Evolutionary conservation across 2,888 invertebrate genomes (phyloP).

Genomic region (Steromphala cineraria): DNA sequence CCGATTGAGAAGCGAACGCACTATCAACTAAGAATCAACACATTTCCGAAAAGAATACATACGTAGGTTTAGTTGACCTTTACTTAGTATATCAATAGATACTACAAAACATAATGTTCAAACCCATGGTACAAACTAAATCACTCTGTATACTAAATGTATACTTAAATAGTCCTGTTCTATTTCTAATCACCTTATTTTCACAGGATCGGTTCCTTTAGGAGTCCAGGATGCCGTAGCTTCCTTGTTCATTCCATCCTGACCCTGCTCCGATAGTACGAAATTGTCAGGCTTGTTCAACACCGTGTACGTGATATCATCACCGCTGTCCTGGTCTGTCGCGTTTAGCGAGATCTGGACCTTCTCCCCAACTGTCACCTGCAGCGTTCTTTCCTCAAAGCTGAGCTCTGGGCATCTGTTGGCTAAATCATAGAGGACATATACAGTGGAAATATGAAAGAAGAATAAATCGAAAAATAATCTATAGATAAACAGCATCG

Average conservation of each 20-base stretch:
- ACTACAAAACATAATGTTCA: too few species aligned
- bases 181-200: conserved; percentile 12
- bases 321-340: conserved; percentile 20
- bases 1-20: too few species aligned
- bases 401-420: conserved; percentile 17
- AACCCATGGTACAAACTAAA: too few species aligned
- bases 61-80: too few species aligned
- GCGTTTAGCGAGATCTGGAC: conserved; percentile 16
- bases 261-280: neutral
- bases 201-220: neutral
- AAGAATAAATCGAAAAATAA: too few species aligned
- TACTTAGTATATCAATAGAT: too few species aligned
- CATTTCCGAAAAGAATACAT: too few species aligned
- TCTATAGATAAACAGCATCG: too few species aligned
- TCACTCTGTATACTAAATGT: too few species aligned
- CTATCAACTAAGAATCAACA: too few species aligned
- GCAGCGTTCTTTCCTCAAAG: neutral
- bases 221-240: neutral
- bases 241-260: neutral
- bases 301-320: neutral
- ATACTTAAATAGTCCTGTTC: too few species aligned
- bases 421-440: neutral
- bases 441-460: too few species aligned
- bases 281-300: neutral
- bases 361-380: conserved; percentile 16